These are phyloP conservation scores for Caretta caretta DNA, from an alignment of 2,113 vertebrate genomes.

Conservation along the genomic window DNA sequence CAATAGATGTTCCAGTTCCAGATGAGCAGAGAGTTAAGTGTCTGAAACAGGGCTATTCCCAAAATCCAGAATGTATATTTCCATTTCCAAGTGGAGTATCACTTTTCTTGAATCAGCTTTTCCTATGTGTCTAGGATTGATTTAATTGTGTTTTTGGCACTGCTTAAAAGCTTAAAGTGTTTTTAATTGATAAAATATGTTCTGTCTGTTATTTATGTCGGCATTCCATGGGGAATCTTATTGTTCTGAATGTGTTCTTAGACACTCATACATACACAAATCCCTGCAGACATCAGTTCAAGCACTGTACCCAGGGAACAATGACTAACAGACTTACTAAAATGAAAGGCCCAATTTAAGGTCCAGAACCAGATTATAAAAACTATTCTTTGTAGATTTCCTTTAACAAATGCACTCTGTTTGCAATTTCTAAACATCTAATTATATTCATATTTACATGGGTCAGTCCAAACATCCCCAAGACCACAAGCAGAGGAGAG, in stretches of 20 bases:
- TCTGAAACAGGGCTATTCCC: conserved; percentile 42
- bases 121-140: conserved; percentile 29
- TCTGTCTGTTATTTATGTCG: conserved; percentile 64
- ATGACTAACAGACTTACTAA: conserved; percentile 48
- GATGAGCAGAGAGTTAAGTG: neutral
- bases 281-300: conserved; percentile 39
- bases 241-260: conserved; percentile 49
- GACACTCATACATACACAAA: conserved; percentile 20
- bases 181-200: conserved; percentile 64
- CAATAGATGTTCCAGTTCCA: conserved; percentile 1
- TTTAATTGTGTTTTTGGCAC: conserved; percentile 56
- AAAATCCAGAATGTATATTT: conserved; percentile 55
- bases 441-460: conserved; percentile 35
- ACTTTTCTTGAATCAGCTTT: conserved; percentile 49
- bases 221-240: conserved; percentile 38
- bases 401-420: neutral
- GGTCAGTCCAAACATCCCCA: neutral
- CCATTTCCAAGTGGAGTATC: conserved; percentile 41
- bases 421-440: conserved; percentile 18
- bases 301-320: conserved; percentile 45
- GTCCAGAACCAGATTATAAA: conserved; percentile 41
- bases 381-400: conserved; percentile 13
- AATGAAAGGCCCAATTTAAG: conserved; percentile 51
- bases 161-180: conserved; percentile 44
- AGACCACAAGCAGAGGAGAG: conserved; percentile 25